Evolutionary conservation across 2,888 invertebrate species (phyloP).

Genomic region (Chalcis sispes): DNA sequence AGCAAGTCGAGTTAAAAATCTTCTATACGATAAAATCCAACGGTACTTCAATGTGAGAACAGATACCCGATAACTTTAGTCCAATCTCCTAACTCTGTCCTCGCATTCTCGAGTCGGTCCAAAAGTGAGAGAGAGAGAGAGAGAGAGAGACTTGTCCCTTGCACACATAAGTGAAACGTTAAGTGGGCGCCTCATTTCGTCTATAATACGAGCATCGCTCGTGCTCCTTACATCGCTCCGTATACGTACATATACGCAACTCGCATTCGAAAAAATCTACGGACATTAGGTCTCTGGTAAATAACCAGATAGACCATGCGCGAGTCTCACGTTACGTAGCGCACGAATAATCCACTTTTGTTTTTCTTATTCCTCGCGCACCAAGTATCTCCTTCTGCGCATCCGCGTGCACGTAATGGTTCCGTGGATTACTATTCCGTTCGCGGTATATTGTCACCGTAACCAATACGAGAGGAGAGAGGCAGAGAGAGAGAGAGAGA

Average conservation of each 20-base stretch:
- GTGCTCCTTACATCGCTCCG: neutral
- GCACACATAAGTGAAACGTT: constrained; percentile 37
- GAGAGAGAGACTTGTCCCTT: too few relatives aligned
- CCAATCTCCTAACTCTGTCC: too few relatives aligned
- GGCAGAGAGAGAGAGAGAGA: too few relatives aligned
- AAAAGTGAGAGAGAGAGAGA: too few relatives aligned
- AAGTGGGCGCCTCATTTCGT: constrained; percentile 34
- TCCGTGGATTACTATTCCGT: too few relatives aligned
- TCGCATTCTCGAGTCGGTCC: too few relatives aligned
- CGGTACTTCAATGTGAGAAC: too few relatives aligned
- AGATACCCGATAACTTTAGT: too few relatives aligned
- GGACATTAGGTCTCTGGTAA: constrained; percentile 10
- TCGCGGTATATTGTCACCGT: constrained; percentile 38
- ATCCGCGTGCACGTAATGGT: too few relatives aligned
- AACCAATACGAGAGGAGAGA: constrained; percentile 34
- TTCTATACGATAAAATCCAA: neutral
- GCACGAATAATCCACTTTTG: neutral
- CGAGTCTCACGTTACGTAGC: neutral
- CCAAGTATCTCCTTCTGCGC: neutral
- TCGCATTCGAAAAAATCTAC: neutral
- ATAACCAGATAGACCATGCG: constrained; percentile 34
- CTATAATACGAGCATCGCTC: constrained; percentile 11
- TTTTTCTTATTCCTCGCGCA: neutral
- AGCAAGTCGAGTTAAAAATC: too few relatives aligned
- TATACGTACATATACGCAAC: neutral